Percentiles rank a stretch among this genome's conserved stretches.
Evolutionary conservation across 2,797 vertebrate species (phyloP).

Genomic region (Euphonia xanthogaster): DNA sequence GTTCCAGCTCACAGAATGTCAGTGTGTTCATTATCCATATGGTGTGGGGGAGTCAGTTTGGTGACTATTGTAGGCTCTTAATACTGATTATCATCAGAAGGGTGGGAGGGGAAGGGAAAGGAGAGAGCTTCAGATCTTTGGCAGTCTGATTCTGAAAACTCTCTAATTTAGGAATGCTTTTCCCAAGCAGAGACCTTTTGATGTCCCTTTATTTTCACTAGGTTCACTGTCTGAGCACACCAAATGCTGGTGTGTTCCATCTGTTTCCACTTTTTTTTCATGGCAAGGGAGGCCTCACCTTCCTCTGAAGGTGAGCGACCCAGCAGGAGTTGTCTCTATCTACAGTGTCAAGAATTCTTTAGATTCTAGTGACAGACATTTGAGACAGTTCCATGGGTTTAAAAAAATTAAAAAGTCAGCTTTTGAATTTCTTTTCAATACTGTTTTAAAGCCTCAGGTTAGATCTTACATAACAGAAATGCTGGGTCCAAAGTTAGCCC

Average conservation of each 20-base stretch:
- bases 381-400: neutral
- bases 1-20: neutral
- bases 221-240: neutral
- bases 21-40: neutral
- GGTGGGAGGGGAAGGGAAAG: conserved; percentile 10
- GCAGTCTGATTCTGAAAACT: neutral
- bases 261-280: neutral
- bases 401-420: neutral
- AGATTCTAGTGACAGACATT: neutral
- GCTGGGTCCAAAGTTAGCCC: neutral
- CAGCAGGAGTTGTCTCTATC: neutral
- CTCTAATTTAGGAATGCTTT: neutral
- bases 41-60: conserved; percentile 7
- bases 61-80: neutral
- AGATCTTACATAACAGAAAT: neutral
- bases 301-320: neutral
- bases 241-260: neutral
- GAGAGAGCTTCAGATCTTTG: neutral
- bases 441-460: neutral
- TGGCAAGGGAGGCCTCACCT: neutral
- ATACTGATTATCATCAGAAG: conserved; percentile 20
- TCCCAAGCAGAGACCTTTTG: neutral
- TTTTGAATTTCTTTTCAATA: neutral
- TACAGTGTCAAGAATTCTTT: neutral
- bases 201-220: neutral